Evolutionary conservation across 1,140 invertebrate species (phyloP).

Genomic region (Camponotus floridanus): DNA sequence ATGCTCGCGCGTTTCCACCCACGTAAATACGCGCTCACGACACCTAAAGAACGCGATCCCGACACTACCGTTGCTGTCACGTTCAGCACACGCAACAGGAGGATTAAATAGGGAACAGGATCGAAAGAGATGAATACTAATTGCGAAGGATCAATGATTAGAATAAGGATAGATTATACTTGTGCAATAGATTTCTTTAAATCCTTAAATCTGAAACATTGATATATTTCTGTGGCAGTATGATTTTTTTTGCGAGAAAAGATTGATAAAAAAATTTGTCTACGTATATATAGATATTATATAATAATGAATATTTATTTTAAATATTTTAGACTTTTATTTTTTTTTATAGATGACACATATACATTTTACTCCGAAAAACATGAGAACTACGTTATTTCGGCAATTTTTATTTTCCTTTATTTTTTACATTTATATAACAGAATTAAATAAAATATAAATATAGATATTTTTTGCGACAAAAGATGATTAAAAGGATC

Average conservation of each 20-base stretch:
- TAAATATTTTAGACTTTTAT: too few relatives aligned
- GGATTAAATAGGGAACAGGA: constrained; percentile 21
- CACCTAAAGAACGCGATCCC: not conserved
- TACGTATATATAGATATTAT: not conserved
- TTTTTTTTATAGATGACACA: not conserved
- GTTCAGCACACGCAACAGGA: constrained; percentile 25
- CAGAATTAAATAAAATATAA: too few relatives aligned
- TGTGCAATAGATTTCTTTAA: not conserved
- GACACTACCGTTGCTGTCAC: constrained; percentile 38
- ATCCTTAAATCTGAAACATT: too few relatives aligned
- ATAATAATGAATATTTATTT: constrained; percentile 1
- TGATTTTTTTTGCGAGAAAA: not conserved
- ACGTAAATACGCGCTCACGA: constrained; percentile 30
- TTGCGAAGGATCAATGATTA: not conserved
- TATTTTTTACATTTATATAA: too few relatives aligned
- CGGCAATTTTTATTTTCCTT: too few relatives aligned
- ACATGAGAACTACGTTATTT: not conserved
- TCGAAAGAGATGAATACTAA: constrained; percentile 11
- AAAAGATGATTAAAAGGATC: too few relatives aligned
- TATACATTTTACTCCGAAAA: not conserved
- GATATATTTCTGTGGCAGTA: not conserved
- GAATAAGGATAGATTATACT: not conserved
- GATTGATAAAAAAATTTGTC: not conserved
- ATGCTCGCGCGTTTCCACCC: constrained; percentile 59
- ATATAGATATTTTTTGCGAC: too few relatives aligned